phyloP scores from a whole-genome alignment of 2,113 vertebrate species.

The Myrmophylax atrothorax region DNA sequence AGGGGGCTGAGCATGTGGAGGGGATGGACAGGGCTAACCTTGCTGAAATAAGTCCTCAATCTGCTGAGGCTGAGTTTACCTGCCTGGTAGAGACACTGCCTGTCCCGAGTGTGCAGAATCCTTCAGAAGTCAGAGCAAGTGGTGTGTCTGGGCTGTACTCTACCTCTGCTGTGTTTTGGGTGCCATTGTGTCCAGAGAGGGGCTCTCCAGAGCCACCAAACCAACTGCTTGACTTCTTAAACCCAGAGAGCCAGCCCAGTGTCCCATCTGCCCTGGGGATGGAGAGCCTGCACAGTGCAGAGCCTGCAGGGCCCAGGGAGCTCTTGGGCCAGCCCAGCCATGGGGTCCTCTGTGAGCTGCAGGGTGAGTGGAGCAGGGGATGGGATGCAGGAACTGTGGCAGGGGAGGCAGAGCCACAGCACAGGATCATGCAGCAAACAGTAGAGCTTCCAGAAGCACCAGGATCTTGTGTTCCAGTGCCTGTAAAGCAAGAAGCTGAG shows the following conservation, averaged over 20 bases:
- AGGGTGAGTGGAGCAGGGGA: not conserved
- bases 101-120: not conserved
- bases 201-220: not conserved
- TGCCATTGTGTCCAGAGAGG: not conserved
- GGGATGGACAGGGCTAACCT: rapidly evolving
- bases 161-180: not conserved
- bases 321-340: rapidly evolving
- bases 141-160: not conserved
- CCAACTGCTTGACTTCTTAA: not conserved
- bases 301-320: rapidly evolving
- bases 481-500: not conserved
- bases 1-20: rapidly evolving
- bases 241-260: not conserved
- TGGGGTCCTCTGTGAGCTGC: not conserved
- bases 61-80: not conserved
- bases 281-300: not conserved
- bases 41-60: rapidly evolving
- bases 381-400: not conserved
- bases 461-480: rapidly evolving
- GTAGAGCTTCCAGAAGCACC: not conserved
- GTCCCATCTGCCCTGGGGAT: rapidly evolving
- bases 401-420: not conserved
- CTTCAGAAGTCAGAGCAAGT: rapidly evolving
- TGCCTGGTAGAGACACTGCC: not conserved
- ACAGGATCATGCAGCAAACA: rapidly evolving